Percentiles rank a stretch among this genome's conserved stretches.
These are phyloP conservation scores for Ia io DNA, from an alignment of 2,113 vertebrate species.

Conservation along the genomic window DNA sequence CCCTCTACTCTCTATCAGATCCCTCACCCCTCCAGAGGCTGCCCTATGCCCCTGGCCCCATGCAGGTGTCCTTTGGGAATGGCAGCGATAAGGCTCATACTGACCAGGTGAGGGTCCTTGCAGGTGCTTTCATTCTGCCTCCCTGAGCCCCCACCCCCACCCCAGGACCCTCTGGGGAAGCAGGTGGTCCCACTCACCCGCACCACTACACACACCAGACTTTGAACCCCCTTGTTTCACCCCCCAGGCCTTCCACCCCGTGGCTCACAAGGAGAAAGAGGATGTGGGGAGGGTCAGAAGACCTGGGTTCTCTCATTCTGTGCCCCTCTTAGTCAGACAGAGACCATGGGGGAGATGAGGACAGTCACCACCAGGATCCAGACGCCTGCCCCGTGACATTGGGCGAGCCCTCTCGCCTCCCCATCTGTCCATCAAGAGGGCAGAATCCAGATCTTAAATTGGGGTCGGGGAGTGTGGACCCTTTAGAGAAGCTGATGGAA, in stretches of 20 bases:
- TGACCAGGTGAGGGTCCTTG: background rate
- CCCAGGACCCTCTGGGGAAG: background rate
- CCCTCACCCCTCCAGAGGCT: background rate
- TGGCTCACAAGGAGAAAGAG: background rate
- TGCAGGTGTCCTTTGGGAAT: background rate
- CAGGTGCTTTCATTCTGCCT: background rate
- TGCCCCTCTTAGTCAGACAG: background rate
- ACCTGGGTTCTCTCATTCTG: background rate
- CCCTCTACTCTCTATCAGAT: background rate
- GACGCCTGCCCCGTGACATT: rapidly evolving
- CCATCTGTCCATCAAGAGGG: background rate
- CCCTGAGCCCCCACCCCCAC: background rate
- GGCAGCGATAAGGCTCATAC: background rate
- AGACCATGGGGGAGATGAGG: background rate
- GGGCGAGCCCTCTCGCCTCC: background rate
- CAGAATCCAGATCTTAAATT: background rate
- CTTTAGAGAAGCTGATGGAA: background rate
- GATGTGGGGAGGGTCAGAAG: rapidly evolving
- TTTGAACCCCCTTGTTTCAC: background rate
- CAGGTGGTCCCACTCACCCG: background rate
- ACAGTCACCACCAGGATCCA: background rate
- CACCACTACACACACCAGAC: background rate
- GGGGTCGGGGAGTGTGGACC: too few relatives aligned
- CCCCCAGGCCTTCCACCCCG: rapidly evolving
- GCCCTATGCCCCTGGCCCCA: background rate